These are phyloP conservation scores for Elmis aenea DNA, from an alignment of 2,888 invertebrate genomes.

Conservation along the genomic window DNA sequence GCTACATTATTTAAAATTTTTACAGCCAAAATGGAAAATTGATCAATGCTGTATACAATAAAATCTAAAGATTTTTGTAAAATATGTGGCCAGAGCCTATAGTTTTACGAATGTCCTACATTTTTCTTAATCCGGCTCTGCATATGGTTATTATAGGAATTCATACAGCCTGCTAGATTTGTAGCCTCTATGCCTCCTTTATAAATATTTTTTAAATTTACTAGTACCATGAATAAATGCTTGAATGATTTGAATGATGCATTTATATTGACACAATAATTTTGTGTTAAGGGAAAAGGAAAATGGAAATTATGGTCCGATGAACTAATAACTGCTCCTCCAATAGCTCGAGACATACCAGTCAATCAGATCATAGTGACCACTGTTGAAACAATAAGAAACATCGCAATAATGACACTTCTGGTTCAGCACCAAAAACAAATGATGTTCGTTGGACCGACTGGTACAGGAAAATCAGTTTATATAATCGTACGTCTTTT, in stretches of 20 bases:
- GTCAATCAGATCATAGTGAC: conserved; percentile 94
- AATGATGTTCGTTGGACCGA: conserved; percentile 85
- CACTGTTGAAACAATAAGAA: conserved; percentile 85
- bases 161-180: too few species aligned
- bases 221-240: neutral
- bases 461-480: conserved; percentile 92
- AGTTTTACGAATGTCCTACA: too few species aligned
- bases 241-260: conserved; percentile 1
- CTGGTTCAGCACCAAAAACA: conserved; percentile 78
- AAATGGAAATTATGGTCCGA: conserved; percentile 92
- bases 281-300: conserved; percentile 65
- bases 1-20: neutral
- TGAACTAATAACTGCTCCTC: conserved; percentile 67
- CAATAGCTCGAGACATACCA: conserved; percentile 82
- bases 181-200: too few species aligned
- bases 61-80: too few species aligned
- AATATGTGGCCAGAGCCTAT: too few species aligned
- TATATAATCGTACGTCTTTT: conserved; percentile 64
- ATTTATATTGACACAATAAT: neutral
- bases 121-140: too few species aligned
- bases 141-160: too few species aligned
- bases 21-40: neutral
- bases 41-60: too few species aligned
- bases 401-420: conserved; percentile 71
- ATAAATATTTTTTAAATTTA: conserved; percentile 4